Conservation (phyloP, 2,888 invertebrate genomes). For the Creontiades dilutus region DNA sequence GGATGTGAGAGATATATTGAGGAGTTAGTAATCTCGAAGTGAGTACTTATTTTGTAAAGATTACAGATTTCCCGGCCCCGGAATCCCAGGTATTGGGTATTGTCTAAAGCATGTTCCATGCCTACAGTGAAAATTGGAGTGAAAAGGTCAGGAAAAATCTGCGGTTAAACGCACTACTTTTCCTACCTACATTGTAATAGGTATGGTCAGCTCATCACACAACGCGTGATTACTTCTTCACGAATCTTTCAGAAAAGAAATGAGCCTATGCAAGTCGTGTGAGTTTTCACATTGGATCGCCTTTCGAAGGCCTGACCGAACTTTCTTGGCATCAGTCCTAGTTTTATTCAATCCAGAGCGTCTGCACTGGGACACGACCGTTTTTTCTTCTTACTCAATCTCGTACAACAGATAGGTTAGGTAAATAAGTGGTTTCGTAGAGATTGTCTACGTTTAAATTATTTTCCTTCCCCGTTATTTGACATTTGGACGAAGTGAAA, state of each 20-base stretch:
- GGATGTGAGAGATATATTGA: no score
- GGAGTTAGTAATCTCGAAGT: no score
- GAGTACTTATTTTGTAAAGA: no score
- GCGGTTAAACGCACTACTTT: no score
- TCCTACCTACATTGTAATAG: no score
- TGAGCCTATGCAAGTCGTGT: not conserved
- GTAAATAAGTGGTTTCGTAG: not conserved
- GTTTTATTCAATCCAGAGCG: not conserved
- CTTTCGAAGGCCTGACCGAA: slow-evolving; percentile 6
- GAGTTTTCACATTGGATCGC: slow-evolving; percentile 5
- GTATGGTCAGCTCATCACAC: no score
- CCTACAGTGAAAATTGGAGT: no score
- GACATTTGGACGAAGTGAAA: not conserved
- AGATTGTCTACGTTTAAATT: not conserved
- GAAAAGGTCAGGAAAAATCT: no score
- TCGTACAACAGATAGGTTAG: not conserved
- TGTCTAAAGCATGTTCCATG: no score
- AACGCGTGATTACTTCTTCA: not conserved
- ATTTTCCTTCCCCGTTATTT: not conserved
- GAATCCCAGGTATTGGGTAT: no score
- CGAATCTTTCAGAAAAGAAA: not conserved
- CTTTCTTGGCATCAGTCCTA: not conserved
- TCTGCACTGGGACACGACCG: not conserved
- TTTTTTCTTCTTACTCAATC: not conserved
- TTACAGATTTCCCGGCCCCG: no score